A percentile compares a stretch with the other conserved stretches of the same genome.
Evolutionary conservation across 2,113 vertebrate genomes (phyloP).

Genomic region (Rostratula benghalensis): DNA sequence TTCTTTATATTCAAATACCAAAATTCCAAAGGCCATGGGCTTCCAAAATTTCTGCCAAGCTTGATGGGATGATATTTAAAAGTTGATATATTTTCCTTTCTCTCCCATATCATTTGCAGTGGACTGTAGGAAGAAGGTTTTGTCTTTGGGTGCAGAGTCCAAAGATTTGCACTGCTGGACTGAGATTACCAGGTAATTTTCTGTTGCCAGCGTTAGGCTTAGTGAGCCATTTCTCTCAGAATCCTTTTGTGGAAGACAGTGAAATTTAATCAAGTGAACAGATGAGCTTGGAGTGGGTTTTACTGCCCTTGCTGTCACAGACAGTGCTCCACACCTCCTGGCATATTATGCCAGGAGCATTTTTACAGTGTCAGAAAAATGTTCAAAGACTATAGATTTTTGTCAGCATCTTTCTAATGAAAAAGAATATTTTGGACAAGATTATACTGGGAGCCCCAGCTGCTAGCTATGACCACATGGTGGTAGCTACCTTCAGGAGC

Average conservation of each 20-base stretch:
- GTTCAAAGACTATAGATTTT: background rate
- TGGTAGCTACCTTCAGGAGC: background rate
- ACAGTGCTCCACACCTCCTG: background rate
- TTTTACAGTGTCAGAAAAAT: background rate
- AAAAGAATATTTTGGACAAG: background rate
- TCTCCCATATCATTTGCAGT: background rate
- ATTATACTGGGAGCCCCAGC: background rate
- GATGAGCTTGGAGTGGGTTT: background rate
- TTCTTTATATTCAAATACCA: background rate
- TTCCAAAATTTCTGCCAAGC: background rate
- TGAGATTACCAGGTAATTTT: background rate
- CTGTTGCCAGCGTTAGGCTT: background rate
- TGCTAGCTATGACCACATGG: background rate
- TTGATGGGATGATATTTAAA: background rate
- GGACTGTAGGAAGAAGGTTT: background rate
- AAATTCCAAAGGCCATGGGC: background rate
- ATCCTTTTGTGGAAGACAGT: background rate
- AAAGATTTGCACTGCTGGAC: background rate
- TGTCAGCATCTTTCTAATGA: background rate
- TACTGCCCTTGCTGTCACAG: background rate
- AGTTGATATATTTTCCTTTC: background rate
- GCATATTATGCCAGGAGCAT: background rate
- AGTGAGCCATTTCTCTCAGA: background rate
- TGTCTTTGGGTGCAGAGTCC: background rate
- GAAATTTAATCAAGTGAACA: background rate